Conservation (phyloP, 2,797 vertebrate species). For the Calcarius lapponicus region DNA sequence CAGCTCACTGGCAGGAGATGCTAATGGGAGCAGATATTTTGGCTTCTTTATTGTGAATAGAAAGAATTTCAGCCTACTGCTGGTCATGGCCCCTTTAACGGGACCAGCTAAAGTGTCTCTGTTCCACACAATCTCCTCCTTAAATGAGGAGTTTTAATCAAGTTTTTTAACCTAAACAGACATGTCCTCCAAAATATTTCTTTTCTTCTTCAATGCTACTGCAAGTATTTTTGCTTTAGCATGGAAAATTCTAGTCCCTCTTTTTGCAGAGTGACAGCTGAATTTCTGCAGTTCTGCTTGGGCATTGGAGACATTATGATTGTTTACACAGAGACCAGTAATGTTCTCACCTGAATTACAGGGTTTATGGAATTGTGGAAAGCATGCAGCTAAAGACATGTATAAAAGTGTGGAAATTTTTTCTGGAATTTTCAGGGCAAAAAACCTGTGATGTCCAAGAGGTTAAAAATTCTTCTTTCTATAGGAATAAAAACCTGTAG, state of each 20-base stretch:
- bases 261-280: neutral
- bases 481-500: neutral
- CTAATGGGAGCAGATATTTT: neutral
- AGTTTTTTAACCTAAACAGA: neutral
- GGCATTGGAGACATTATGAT: accelerated
- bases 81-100: neutral
- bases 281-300: neutral
- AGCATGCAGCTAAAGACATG: neutral
- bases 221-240: neutral
- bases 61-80: neutral
- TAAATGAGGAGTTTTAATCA: neutral
- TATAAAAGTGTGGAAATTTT: neutral
- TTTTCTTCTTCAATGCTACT: neutral
- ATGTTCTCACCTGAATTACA: neutral
- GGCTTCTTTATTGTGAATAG: neutral
- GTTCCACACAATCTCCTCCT: neutral
- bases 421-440: neutral
- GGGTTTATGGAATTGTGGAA: neutral
- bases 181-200: neutral
- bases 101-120: neutral
- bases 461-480: neutral
- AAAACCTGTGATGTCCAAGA: accelerated
- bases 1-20: constrained; percentile 12
- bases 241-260: neutral
- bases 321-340: neutral